Base-by-base conservation (phyloP, 2,888 invertebrate species). In the Acronicta leporina region DNA sequence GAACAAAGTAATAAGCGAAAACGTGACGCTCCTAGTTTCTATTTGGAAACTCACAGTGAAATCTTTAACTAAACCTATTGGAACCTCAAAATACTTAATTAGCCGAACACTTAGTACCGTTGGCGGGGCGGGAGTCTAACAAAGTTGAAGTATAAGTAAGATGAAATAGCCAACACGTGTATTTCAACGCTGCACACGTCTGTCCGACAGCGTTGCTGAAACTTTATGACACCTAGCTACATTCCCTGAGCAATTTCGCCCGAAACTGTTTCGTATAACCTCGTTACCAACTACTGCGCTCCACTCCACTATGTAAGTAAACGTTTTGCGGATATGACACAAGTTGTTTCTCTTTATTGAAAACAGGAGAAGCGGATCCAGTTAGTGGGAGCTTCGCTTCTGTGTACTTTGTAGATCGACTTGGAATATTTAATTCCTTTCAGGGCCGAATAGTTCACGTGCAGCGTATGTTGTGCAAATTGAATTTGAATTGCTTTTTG, bases 151-250 rank as follows among this genome's bases (percentile, higher is more conserved):
- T 64, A 77, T 75, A 77, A 78, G 81, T 73, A 82, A 86, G 83
- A 84, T 86, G 86, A 83, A 87, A 88, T 84, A 84, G 80, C 84
- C 85, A 83, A 87, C 87, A 87, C 84, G 79, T 87, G 90, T 88
- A 89, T 87, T 88, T 82, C 83, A 80, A 86, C 85, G 80, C 84
- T 81, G 85, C 87, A 86, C 88, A 88, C 87, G 87, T 87, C 87
- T 85, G 90, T 85, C 87, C 86, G 81, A 86, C 87, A 86, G 88
- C 82, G 84, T 83, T 83, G 81, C 85, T 82, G 82, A 87, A 92
- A 92, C 88, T 92, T 93, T 92, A 93, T 91, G 92, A 91, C 89
- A 91, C 87, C 88, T 84, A 84, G 87, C 87, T 82, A 75, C 89
- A 88, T 89, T 89, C 87, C 87, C 86, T 72, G 82, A 88, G 87